phyloP scores from a whole-genome alignment of 2,113 vertebrate species.

The Hydrochoerus hydrochaeris region DNA sequence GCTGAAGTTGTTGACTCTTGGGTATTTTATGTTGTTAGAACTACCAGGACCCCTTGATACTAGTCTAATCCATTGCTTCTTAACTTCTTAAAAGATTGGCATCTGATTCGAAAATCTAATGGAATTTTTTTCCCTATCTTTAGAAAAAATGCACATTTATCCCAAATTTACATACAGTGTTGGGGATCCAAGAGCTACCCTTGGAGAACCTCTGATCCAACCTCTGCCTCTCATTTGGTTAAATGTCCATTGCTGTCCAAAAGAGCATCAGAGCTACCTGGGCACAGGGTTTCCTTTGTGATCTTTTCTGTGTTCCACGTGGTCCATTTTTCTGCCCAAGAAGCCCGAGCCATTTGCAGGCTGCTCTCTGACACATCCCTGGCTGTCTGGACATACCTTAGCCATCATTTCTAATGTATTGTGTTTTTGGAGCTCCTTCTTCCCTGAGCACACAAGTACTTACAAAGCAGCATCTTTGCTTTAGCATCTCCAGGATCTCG shows the following conservation, averaged over 20 bases:
- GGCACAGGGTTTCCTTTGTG: background rate
- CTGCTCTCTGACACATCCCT: background rate
- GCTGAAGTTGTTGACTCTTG: background rate
- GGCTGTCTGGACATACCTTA: background rate
- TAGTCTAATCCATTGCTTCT: background rate
- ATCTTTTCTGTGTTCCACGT: background rate
- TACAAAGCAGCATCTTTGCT: background rate
- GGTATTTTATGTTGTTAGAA: background rate
- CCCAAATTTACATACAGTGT: background rate
- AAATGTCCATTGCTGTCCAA: background rate
- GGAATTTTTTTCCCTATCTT: background rate
- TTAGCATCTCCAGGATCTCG: background rate
- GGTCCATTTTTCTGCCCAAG: background rate
- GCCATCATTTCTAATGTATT: background rate
- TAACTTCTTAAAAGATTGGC: slow-evolving; percentile 26
- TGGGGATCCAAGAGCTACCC: background rate
- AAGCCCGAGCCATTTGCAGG: background rate
- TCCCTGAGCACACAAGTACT: background rate
- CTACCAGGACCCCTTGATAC: background rate
- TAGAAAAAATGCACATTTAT: background rate
- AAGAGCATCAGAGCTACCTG: background rate
- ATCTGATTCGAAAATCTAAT: slow-evolving; percentile 20
- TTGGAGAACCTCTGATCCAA: background rate
- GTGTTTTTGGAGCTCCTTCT: background rate
- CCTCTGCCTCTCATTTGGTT: background rate